Base-by-base conservation (phyloP, 2,888 invertebrate genomes). In the Eilema griseolum region DNA sequence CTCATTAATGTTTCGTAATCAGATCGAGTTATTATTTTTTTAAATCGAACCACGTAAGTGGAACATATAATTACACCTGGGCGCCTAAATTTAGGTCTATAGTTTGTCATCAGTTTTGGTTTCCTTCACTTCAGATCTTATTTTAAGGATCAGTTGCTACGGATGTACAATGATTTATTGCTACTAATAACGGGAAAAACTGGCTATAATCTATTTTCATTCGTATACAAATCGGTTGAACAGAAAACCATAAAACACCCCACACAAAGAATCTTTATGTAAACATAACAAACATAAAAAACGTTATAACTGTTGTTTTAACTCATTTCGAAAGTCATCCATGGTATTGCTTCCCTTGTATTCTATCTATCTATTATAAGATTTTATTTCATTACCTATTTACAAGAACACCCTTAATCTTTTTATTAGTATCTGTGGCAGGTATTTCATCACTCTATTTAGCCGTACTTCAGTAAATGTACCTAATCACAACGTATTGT, bases 231-330 rank as follows among this genome's bases (percentile, higher is more conserved):
- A 94, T 94, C 93, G 94, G 93, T 93, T 90, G 93, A 95, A 94
- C 95, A 93, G 93, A 94, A 95, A 95, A 93, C 95, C 91, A 90
- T 95, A 94, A 95, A 95, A 95, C 93, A 90, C 93, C 92, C 89
- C 93, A 94, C 94, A 94, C 94, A 94, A 94, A 94, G 94, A 94
- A 94, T 94, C 94, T 93, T 94, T 93, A 93, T 91, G 93, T 94
- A 94, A 94, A 94, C 94, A 94, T 91, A 94, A 93, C 92, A 92
- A 89, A 92, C 94, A 88, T 94, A 91, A 94, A 74, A 93, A 89
- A 86, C 86, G 91, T 93, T 94, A 93, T 93, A 92, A 90, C 92
- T 95, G 95, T 94, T 95, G 92, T 93, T 93, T 92, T 89, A 93
- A 93, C 91, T 95, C 94, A 95, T 94, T 94, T 94, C 91, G 89